These are phyloP conservation scores for Eupithecia dodoneata DNA, from an alignment of 2,888 invertebrate genomes.

Conservation along the genomic window DNA sequence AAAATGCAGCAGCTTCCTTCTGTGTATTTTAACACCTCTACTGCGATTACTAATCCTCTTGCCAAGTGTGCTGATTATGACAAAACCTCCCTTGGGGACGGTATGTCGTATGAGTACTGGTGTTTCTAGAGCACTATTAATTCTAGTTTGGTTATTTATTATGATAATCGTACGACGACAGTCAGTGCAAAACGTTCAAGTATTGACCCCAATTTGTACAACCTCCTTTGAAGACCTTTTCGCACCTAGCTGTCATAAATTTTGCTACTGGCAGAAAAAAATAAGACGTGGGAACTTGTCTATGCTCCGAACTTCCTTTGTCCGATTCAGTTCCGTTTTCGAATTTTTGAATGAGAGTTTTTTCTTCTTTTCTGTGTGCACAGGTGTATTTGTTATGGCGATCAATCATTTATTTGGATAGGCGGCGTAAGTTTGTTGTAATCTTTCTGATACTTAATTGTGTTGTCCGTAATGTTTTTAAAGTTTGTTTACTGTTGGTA, in stretches of 20 bases:
- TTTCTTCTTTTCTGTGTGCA: slow-evolving; percentile 63
- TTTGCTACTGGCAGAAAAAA: slow-evolving; percentile 59
- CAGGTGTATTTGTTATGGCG: slow-evolving; percentile 73
- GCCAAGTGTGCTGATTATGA: not conserved
- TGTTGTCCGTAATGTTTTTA: slow-evolving; percentile 21
- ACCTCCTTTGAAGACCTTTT: slow-evolving; percentile 50
- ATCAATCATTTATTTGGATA: slow-evolving; percentile 48
- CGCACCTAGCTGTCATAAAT: slow-evolving; percentile 64
- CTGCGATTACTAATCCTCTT: not conserved
- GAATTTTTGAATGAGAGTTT: slow-evolving; percentile 60
- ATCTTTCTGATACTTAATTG: slow-evolving; percentile 21
- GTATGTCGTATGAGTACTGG: not conserved
- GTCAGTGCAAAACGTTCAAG: not conserved
- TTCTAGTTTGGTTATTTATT: not conserved
- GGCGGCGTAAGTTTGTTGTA: slow-evolving; percentile 40
- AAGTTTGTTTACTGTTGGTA: slow-evolving; percentile 1
- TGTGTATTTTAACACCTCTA: not conserved
- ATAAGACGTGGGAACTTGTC: slow-evolving; percentile 76
- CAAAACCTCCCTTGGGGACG: not conserved
- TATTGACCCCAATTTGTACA: slow-evolving; percentile 34
- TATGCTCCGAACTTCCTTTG: slow-evolving; percentile 62
- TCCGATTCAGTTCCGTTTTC: slow-evolving; percentile 73
- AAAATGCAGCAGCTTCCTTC: not conserved
- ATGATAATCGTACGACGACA: not conserved
- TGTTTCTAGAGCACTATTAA: too few relatives aligned